These are phyloP conservation scores for Triplophysa dalaica DNA, from an alignment of 2,113 vertebrate genomes.

Conservation along the genomic window DNA sequence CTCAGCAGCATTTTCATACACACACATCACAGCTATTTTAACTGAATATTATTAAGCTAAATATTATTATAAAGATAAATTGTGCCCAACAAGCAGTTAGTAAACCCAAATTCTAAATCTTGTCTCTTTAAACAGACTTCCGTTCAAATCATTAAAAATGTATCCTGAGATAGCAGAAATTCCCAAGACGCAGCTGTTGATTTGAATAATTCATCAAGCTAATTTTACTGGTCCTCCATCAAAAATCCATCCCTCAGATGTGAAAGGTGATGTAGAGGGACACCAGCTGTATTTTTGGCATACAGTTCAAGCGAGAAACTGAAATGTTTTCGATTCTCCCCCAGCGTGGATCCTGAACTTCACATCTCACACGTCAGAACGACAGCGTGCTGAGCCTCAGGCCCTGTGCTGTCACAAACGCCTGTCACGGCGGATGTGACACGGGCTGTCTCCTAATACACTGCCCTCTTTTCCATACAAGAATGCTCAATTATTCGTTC, in stretches of 20 bases:
- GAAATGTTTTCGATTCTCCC: constrained; percentile 27
- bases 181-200: constrained; percentile 34
- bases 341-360: constrained; percentile 52
- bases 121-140: constrained; percentile 17
- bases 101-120: background rate
- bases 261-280: background rate
- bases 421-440: constrained; percentile 53
- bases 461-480: constrained; percentile 52
- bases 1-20: background rate
- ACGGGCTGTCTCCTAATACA: constrained; percentile 16
- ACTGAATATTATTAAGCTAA: too few relatives aligned
- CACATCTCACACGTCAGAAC: constrained; percentile 59
- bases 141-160: constrained; percentile 37
- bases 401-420: constrained; percentile 31
- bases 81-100: constrained; percentile 16
- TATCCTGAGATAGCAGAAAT: constrained; percentile 48
- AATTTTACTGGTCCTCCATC: constrained; percentile 41
- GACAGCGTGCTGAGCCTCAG: constrained; percentile 53
- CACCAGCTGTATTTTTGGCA: constrained; percentile 2
- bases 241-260: background rate
- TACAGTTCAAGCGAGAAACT: constrained; percentile 33
- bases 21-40: background rate
- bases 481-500: background rate
- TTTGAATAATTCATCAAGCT: constrained; percentile 55
- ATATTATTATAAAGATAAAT: too few relatives aligned